phyloP scores from a whole-genome alignment of 2,797 vertebrate genomes.

The Poliocrania exsul region DNA sequence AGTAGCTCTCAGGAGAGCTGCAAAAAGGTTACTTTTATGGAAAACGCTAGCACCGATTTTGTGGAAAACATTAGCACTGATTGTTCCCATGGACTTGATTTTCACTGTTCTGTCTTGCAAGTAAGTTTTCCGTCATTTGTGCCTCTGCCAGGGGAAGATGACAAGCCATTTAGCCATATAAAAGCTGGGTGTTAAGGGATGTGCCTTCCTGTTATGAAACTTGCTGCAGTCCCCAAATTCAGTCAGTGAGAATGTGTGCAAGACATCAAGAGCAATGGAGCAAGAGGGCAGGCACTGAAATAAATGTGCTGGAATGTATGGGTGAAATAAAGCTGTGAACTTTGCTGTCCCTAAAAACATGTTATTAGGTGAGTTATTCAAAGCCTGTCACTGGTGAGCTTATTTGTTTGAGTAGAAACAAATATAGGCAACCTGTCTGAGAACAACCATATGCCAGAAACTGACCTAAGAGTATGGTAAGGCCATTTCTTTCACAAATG shows the following conservation, averaged over 20 bases:
- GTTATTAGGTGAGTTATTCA: neutral
- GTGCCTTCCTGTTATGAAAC: neutral
- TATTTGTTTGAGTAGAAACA: neutral
- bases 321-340: neutral
- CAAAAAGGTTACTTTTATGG: neutral
- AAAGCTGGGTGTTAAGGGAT: neutral
- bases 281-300: neutral
- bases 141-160: neutral
- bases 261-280: neutral
- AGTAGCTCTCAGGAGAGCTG: neutral
- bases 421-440: neutral
- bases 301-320: neutral
- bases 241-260: neutral
- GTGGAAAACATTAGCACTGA: neutral
- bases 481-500: neutral
- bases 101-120: neutral
- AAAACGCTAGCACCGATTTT: neutral
- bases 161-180: neutral
- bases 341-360: neutral
- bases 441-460: neutral
- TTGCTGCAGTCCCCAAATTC: neutral
- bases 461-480: neutral
- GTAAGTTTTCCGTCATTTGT: conserved; percentile 1
- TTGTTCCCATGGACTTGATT: neutral
- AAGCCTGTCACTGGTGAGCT: neutral